Evolutionary conservation across 2,797 vertebrate genomes (phyloP), one percentile per base, ranked within the genome.

Genomic region (Lithobates pipiens): DNA sequence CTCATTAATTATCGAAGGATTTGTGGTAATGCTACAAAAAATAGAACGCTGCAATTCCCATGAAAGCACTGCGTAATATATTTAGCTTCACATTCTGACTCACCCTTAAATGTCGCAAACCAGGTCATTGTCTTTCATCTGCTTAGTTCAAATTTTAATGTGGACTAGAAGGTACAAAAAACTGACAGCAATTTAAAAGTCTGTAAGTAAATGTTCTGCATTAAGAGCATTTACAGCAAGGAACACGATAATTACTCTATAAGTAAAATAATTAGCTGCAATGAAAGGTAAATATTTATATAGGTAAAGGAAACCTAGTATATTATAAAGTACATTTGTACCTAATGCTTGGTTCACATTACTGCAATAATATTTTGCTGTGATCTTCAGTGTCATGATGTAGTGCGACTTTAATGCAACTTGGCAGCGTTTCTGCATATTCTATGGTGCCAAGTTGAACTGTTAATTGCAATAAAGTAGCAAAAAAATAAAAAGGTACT

Each of bases 81-180:
- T 82, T 74, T 75, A 67, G 70, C 80, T 82, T 74, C 57, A 29
- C 61, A 29, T 65, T 82, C 36, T 75, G 80, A 82, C 57, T 82
- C 57, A 65, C 39, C 39, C 25, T 21, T 74, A 82, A 74, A 74
- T 82, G 70, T 73, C 63, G n/a, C 23, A 10, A 82, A 72, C 15
- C 70, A 44, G 70, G 69, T 82, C 70, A 82, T 63, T 29, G 2
- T 82, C 25, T 73, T 82, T 63, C 63, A 61, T 82, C 54, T 73
- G 16, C 10, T 23, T 27, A 72, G 69, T 73, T 72, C 50, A 81
- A 72, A 73, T 72, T 71, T 73, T n/a, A 72, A 81, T 81, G 68
- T 81, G 39, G 69, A 54, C 78, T 71, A 39, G 21, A 80, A 10
- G 70, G 50, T 18, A 54, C 18, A 79, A 46, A 46, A 79, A 80